These are phyloP conservation scores for Amazonetta brasiliensis DNA, from an alignment of 2,797 vertebrate genomes.

Conservation along the genomic window DNA sequence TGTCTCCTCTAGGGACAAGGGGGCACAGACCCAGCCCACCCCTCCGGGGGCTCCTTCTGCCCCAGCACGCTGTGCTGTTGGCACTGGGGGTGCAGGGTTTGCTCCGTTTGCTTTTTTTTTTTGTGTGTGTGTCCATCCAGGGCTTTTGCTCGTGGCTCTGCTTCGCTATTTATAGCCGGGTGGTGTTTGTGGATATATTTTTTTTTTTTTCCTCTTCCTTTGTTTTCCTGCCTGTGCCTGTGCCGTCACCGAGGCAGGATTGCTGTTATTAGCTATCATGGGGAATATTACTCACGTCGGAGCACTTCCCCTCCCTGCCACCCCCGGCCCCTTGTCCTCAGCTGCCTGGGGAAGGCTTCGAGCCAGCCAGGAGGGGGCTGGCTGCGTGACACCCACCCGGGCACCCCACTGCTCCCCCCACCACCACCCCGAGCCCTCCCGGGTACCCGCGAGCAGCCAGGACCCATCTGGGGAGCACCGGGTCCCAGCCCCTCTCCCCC, in stretches of 20 bases:
- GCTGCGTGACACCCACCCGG: background rate
- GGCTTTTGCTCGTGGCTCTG: background rate
- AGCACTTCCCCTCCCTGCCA: background rate
- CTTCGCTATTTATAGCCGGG: background rate
- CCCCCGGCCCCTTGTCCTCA: background rate
- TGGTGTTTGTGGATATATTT: background rate
- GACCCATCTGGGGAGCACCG: background rate
- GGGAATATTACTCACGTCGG: background rate
- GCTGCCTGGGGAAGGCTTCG: background rate
- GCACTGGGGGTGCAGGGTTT: background rate
- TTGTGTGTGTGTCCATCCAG: background rate
- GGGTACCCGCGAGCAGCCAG: background rate
- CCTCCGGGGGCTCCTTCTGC: background rate
- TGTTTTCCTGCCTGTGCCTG: background rate
- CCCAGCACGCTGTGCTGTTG: rapidly evolving
- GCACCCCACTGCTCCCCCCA: background rate
- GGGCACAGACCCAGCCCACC: background rate
- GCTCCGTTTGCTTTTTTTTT: background rate
- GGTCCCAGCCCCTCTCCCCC: background rate
- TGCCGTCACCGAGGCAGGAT: background rate
- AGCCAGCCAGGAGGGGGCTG: background rate
- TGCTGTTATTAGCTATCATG: background rate
- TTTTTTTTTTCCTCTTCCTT: background rate
- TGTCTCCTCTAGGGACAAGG: background rate
- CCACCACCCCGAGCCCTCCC: background rate